Percentiles rank a stretch among this genome's conserved stretches.
Conservation (phyloP, 2,113 vertebrate genomes). For the Crotophaga sulcirostris region DNA sequence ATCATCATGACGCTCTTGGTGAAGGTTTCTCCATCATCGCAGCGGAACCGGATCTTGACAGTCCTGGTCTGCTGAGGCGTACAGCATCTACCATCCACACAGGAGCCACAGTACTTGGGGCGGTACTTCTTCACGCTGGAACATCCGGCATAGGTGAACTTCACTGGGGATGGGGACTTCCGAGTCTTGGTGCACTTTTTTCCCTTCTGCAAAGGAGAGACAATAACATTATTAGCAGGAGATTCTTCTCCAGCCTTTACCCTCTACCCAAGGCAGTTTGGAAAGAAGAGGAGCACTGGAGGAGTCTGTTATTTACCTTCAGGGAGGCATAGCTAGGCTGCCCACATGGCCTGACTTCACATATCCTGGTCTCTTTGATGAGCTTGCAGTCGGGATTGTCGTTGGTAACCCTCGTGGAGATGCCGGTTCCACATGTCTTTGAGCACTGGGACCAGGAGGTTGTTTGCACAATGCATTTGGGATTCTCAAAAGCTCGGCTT, state of each 20-base stretch:
- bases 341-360: slow-evolving; percentile 93
- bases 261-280: not conserved
- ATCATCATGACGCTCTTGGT: slow-evolving; percentile 98
- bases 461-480: slow-evolving; percentile 95
- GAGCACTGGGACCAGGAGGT: slow-evolving; percentile 98
- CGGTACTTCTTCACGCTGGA: slow-evolving; percentile 94
- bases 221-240: not conserved
- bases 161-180: slow-evolving; percentile 84
- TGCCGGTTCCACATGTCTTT: slow-evolving; percentile 93
- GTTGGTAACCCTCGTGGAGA: slow-evolving; percentile 96
- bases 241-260: not conserved
- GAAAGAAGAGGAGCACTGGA: not conserved
- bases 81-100: slow-evolving; percentile 94
- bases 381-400: slow-evolving; percentile 93
- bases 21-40: slow-evolving; percentile 94
- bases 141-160: slow-evolving; percentile 91
- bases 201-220: slow-evolving; percentile 84
- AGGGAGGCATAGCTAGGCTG: slow-evolving; percentile 85
- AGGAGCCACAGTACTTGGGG: slow-evolving; percentile 93
- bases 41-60: slow-evolving; percentile 92
- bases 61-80: slow-evolving; percentile 92
- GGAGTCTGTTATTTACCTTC: slow-evolving; percentile 82
- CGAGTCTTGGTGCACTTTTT: slow-evolving; percentile 95
- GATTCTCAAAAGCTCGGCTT: slow-evolving; percentile 83
- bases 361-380: slow-evolving; percentile 93